Conservation (phyloP, 2,797 vertebrate species). For the Spinibarbus caldwelli region DNA sequence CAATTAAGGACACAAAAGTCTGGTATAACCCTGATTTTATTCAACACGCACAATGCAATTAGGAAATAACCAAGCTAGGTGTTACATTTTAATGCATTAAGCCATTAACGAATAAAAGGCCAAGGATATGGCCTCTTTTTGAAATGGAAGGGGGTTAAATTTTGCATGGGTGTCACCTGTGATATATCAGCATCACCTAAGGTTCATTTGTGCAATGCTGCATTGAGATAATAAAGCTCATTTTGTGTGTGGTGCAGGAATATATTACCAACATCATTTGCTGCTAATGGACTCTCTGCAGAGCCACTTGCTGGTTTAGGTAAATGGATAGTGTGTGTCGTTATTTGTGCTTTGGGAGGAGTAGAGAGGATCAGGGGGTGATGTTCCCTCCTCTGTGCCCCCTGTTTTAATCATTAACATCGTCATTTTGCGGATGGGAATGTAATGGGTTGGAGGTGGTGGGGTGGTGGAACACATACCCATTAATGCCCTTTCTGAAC, state of each 20-base stretch:
- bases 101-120: not conserved
- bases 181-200: conserved; percentile 34
- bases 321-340: conserved; percentile 60
- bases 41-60: not conserved
- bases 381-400: conserved; percentile 56
- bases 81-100: not conserved
- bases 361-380: conserved; percentile 48
- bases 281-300: conserved; percentile 61
- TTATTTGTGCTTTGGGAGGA: conserved; percentile 61
- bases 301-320: conserved; percentile 57
- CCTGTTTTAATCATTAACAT: conserved; percentile 62
- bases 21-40: not conserved
- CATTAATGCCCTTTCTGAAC: conserved; percentile 63
- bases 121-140: conserved; percentile 11
- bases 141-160: conserved; percentile 11
- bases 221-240: conserved; percentile 38
- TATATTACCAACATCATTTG: conserved; percentile 57
- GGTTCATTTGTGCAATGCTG: conserved; percentile 42
- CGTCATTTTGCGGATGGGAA: conserved; percentile 61
- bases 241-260: conserved; percentile 36
- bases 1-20: not conserved
- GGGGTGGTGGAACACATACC: conserved; percentile 50
- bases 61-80: not conserved
- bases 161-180: conserved; percentile 9
- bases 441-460: conserved; percentile 58